Conservation (phyloP, 1,140 invertebrate genomes). For the Trachymyrmex cornetzi region DNA sequence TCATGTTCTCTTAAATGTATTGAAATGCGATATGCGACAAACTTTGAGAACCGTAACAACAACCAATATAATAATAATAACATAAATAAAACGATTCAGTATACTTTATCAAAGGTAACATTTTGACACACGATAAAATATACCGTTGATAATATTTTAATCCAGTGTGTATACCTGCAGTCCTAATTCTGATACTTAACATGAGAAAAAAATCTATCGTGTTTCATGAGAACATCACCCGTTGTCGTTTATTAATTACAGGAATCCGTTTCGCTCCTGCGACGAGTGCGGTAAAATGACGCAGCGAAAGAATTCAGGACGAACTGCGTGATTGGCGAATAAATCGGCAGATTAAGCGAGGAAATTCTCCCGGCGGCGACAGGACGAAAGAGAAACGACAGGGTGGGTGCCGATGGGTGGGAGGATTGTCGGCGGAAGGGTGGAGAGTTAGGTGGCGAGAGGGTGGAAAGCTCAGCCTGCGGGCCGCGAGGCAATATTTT, state of each 20-base stretch:
- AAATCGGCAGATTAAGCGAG: constrained; percentile 76
- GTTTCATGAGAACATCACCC: background rate
- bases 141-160: constrained; percentile 20
- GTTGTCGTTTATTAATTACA: constrained; percentile 67
- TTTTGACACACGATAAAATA: background rate
- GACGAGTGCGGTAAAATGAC: constrained; percentile 30
- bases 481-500: constrained; percentile 76
- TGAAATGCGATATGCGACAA: background rate
- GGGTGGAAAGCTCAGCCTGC: constrained; percentile 57
- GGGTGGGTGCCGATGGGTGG: constrained; percentile 13
- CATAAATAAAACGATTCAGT: background rate
- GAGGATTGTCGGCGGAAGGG: constrained; percentile 22
- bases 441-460: constrained; percentile 30
- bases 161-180: constrained; percentile 6
- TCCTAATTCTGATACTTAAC: constrained; percentile 4
- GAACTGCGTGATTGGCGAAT: constrained; percentile 71
- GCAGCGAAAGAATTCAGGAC: constrained; percentile 64
- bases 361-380: constrained; percentile 67
- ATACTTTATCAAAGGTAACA: background rate
- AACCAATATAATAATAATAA: background rate
- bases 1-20: background rate
- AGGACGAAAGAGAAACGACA: constrained; percentile 50
- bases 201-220: background rate
- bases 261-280: background rate
- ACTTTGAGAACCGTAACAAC: background rate